Evolutionary conservation across 2,888 invertebrate genomes (phyloP), one percentile per base, ranked within the genome.

Genomic region (Neoascia interrupta): DNA sequence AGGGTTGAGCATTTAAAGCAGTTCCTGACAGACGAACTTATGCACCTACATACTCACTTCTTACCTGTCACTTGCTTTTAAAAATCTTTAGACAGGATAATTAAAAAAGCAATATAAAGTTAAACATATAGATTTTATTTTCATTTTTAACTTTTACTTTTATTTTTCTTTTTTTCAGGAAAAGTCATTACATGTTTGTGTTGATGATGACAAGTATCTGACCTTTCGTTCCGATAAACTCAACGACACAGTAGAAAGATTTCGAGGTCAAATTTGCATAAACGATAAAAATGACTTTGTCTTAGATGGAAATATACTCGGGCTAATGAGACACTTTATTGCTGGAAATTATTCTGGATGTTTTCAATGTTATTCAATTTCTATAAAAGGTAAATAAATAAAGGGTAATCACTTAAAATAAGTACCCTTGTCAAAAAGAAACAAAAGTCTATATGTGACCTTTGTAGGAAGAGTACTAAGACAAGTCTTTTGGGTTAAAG

Each of bases 361-460:
- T 18, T 66, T 66, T n/a, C 64, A 66, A 11, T 54, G 64, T 16
- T 66, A 45, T 18, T 11, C 64, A 13, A 15, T 66, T 1, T 34
- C 21, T 5, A 36, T 66, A 19, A 13, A 43, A 45, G 64, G 64
- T 66, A 45, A 49, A n/a, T n/a, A 43, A 5, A 2, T 19, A 23
- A n/a, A 36, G 5, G n/a, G n/a, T n/a, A n/a, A n/a, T n/a, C n/a
- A n/a, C n/a, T n/a, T n/a, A n/a, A n/a, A n/a, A n/a, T n/a, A n/a
- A n/a, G n/a, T n/a, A n/a, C n/a, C n/a, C n/a, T n/a, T n/a, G n/a
- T n/a, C n/a, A n/a, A n/a, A n/a, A n/a, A n/a, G n/a, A n/a, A n/a
- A n/a, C n/a, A n/a, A n/a, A n/a, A n/a, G n/a, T 31, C 3, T n/a
- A 31, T 31, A 31, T 31, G 2, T 28, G n/a, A 1, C 0, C 5